These are phyloP conservation scores for Cataglyphis hispanica DNA, from an alignment of 1,140 invertebrate species.

Conservation along the genomic window DNA sequence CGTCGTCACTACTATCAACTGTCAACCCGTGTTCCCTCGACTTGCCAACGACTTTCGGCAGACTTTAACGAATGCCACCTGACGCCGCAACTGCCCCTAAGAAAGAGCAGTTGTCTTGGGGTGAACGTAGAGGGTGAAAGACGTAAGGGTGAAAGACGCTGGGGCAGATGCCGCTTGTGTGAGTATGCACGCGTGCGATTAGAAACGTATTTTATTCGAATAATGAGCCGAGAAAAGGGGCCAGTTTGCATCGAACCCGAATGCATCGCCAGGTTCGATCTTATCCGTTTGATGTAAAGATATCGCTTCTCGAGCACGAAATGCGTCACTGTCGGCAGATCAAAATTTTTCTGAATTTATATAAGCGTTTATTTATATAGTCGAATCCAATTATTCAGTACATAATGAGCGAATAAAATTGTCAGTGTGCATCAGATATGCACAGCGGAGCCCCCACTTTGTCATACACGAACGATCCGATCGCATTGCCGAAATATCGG, in stretches of 20 bases:
- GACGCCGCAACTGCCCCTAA: slow-evolving; percentile 82
- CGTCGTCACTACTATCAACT: slow-evolving; percentile 64
- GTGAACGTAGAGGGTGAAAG: slow-evolving; percentile 68
- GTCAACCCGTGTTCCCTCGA: slow-evolving; percentile 65
- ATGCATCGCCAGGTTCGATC: slow-evolving; percentile 38
- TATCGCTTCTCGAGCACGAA: neutral
- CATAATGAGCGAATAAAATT: neutral
- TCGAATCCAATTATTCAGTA: slow-evolving; percentile 10
- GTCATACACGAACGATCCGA: too few species aligned
- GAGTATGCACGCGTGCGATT: slow-evolving; percentile 64
- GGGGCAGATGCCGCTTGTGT: slow-evolving; percentile 79
- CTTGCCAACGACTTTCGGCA: slow-evolving; percentile 51
- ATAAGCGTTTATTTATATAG: slow-evolving; percentile 58
- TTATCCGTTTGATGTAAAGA: slow-evolving; percentile 58
- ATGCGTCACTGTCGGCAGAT: slow-evolving; percentile 4
- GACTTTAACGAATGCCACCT: slow-evolving; percentile 79
- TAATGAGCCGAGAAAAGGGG: slow-evolving; percentile 45
- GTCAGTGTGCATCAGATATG: neutral
- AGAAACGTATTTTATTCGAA: slow-evolving; percentile 77
- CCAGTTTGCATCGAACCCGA: neutral
- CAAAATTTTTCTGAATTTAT: neutral
- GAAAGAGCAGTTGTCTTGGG: slow-evolving; percentile 77
- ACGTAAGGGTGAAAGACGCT: slow-evolving; percentile 72
- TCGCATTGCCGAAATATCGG: slow-evolving; percentile 10
- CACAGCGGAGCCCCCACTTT: neutral